Evolutionary conservation across 2,888 invertebrate genomes (phyloP).

Genomic region (Microplitis deprimator): DNA sequence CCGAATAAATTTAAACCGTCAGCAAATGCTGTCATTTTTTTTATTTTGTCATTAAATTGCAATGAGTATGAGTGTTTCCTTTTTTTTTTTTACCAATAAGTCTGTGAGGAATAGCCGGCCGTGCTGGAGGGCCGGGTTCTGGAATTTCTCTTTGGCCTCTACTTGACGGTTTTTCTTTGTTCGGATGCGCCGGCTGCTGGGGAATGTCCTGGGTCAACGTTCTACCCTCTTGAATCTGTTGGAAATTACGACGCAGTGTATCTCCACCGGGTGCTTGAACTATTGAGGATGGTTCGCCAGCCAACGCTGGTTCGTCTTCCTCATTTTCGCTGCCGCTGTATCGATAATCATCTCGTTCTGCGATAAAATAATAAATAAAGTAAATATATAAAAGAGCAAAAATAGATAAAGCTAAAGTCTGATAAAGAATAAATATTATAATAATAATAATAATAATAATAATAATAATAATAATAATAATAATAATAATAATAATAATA

Average conservation of each 20-base stretch:
- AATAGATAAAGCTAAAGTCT: not conserved
- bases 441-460: not conserved
- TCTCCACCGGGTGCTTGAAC: slow-evolving; percentile 93
- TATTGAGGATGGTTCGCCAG: slow-evolving; percentile 96
- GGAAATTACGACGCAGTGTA: slow-evolving; percentile 96
- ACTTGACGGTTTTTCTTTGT: slow-evolving; percentile 63
- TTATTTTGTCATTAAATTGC: not conserved
- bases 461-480: not conserved
- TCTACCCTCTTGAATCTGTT: slow-evolving; percentile 92
- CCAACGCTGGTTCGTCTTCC: slow-evolving; percentile 92
- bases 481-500: not conserved
- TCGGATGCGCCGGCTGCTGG: slow-evolving; percentile 61
- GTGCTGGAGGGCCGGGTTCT: slow-evolving; percentile 90
- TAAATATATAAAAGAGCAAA: slow-evolving; percentile 9
- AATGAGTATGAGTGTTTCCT: not conserved
- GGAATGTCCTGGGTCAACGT: slow-evolving; percentile 75
- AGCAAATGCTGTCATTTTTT: not conserved
- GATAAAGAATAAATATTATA: not conserved
- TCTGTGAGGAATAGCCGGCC: slow-evolving; percentile 92
- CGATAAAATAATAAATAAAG: slow-evolving; percentile 40
- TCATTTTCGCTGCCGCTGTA: slow-evolving; percentile 98
- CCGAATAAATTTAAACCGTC: not conserved
- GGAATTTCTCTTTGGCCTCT: slow-evolving; percentile 73
- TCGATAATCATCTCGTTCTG: slow-evolving; percentile 74
- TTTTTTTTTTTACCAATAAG: slow-evolving; percentile 76